Evolutionary conservation across 1,140 invertebrate genomes (phyloP).

Genomic region (Brachionus sp.): DNA sequence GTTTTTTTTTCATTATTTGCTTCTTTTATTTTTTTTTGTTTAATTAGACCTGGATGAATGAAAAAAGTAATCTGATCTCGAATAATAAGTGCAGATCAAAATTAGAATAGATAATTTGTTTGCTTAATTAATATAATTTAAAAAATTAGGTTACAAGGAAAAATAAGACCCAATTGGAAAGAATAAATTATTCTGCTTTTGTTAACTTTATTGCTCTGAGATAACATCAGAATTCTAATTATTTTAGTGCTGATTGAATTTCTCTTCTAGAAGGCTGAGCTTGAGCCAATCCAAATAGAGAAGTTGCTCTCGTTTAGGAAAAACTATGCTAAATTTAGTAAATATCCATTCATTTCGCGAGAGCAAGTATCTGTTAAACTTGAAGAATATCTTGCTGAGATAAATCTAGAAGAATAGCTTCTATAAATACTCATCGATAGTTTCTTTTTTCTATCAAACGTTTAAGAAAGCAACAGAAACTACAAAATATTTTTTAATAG

Average conservation of each 20-base stretch:
- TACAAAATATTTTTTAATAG: neutral
- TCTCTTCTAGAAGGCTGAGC: neutral
- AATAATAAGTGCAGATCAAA: neutral
- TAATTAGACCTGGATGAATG: neutral
- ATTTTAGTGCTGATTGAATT: neutral
- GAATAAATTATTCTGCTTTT: slow-evolving; percentile 18
- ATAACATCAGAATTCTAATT: neutral
- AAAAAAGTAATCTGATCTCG: slow-evolving; percentile 8
- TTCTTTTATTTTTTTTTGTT: neutral
- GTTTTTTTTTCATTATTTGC: neutral
- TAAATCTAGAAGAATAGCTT: neutral
- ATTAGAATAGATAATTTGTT: neutral
- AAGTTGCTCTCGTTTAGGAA: neutral
- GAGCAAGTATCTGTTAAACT: neutral
- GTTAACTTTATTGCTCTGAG: neutral
- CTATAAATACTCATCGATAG: slow-evolving; percentile 33
- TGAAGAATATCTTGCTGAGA: neutral
- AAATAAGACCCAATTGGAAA: neutral
- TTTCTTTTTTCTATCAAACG: neutral
- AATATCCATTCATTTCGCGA: slow-evolving; percentile 29
- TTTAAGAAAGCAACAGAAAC: neutral
- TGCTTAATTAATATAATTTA: slow-evolving; percentile 18
- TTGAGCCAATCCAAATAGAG: neutral
- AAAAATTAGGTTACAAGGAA: slow-evolving; percentile 17
- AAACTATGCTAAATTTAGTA: slow-evolving; percentile 31